Evolutionary conservation across 2,888 invertebrate genomes (phyloP), one percentile per base, ranked within the genome.

Genomic region (Masnerella sp.): DNA sequence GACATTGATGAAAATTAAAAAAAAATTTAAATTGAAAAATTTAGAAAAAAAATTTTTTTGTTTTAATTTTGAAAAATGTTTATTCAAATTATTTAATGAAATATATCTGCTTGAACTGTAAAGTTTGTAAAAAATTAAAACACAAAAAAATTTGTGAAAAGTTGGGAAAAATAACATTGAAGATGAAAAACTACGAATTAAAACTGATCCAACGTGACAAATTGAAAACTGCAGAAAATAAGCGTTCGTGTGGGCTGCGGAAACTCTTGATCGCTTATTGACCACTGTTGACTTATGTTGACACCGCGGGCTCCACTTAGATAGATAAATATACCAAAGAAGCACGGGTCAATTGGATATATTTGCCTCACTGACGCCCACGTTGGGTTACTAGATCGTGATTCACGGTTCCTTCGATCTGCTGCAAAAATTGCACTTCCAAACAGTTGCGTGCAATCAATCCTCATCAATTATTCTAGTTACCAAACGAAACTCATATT

Each of bases 251-350:
- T 85, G 81, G 84, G 86, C 82, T 78, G 83, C 79, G 78, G 79
- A 81, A 83, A 80, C 82, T 82, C 82, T 84, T 84, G 83, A 85
- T 86, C 82, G 85, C 85, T 86, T 85, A 87, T 86, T 86, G 87
- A 86, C 85, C 85, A 85, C 84, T 86, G 87, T 86, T 86, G 86
- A 87, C 86, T 86, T 80, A 85, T 86, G 87, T 87, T 87, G 86
- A 86, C 87, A 86, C 85, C 86, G 83, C 86, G 84, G 85, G 86
- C 86, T 84, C 84, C 83, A 78, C 83, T 82, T 84, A 84, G 84
- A 73, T 84, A 79, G 85, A 84, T 86, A 85, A 85, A 86, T 85
- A 84, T 80, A 82, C 77, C 76, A 77, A 79, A 78, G 79, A 80
- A 82, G 77, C 82, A 80, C 82, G 81, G 85, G 81, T 85, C 84